Conservation (phyloP, 2,888 invertebrate genomes). For the Coenonympha glycerion region DNA sequence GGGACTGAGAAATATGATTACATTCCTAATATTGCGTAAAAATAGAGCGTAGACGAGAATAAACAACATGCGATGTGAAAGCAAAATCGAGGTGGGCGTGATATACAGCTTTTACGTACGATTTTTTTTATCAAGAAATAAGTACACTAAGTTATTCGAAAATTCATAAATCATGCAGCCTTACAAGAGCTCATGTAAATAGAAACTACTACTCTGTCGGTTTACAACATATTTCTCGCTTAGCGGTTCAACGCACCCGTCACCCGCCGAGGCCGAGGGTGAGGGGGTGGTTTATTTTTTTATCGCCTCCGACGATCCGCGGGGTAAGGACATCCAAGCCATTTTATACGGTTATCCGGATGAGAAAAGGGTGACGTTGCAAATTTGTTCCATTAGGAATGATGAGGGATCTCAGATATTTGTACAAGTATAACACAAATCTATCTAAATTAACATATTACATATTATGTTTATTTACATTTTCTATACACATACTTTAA, state of each 20-base stretch:
- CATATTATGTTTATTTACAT: too few relatives aligned
- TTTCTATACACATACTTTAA: too few relatives aligned
- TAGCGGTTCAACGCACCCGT: conserved; percentile 28
- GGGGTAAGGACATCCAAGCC: conserved; percentile 60
- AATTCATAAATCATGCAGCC: conserved; percentile 6
- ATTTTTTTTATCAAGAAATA: too few relatives aligned
- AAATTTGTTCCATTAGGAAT: conserved; percentile 13
- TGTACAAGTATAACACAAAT: background rate
- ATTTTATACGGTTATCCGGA: conserved; percentile 57
- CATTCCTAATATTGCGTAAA: too few relatives aligned
- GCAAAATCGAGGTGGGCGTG: too few relatives aligned
- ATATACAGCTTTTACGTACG: too few relatives aligned
- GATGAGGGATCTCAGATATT: background rate
- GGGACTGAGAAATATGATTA: too few relatives aligned
- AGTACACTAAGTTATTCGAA: too few relatives aligned
- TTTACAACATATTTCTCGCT: conserved; percentile 25
- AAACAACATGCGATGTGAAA: too few relatives aligned
- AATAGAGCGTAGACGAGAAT: too few relatives aligned
- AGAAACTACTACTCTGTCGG: conserved; percentile 22
- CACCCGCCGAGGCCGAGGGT: conserved; percentile 24
- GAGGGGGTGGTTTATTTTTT: conserved; percentile 40
- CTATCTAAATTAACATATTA: too few relatives aligned
- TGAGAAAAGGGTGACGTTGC: conserved; percentile 29
- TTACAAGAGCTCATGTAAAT: conserved; percentile 20
- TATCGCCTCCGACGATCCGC: conserved; percentile 48